Percentiles rank a stretch among this genome's conserved stretches.
phyloP scores from a whole-genome alignment of 1,140 invertebrate genomes.

The Trypoxylus dichotomus region DNA sequence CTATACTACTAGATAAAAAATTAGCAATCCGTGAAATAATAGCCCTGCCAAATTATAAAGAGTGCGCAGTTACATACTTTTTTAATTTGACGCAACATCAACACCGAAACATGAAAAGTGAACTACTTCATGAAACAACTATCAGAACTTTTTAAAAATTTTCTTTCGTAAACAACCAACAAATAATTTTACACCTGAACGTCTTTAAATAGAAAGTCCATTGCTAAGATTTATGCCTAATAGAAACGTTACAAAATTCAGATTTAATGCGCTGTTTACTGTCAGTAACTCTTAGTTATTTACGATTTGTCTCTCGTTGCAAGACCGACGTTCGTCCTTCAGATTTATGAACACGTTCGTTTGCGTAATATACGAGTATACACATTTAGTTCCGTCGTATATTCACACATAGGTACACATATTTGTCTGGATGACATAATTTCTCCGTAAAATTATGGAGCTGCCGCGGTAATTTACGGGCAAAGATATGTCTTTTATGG shows the following conservation, averaged over 20 bases:
- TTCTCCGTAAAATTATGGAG: conserved; percentile 10
- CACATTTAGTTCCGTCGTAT: background rate
- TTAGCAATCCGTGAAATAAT: too few species aligned
- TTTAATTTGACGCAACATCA: too few species aligned
- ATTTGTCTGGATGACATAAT: conserved; percentile 23
- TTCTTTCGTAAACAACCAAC: too few species aligned
- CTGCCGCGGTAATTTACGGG: background rate
- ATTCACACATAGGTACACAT: background rate
- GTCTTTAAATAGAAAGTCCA: too few species aligned
- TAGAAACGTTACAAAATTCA: background rate
- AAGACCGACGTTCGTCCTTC: background rate
- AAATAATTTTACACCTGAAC: too few species aligned
- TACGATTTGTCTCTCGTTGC: conserved; percentile 3
- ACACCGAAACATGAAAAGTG: too few species aligned
- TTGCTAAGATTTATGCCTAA: background rate
- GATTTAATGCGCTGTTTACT: conserved; percentile 4
- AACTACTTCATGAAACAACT: too few species aligned
- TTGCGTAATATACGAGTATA: background rate
- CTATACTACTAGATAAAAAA: too few species aligned
- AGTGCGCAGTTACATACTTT: too few species aligned
- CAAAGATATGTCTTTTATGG: background rate
- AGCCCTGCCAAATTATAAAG: too few species aligned
- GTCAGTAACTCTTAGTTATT: background rate
- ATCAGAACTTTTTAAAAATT: too few species aligned
- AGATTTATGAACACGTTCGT: background rate